These are phyloP conservation scores for Pedionomus torquatus DNA, from an alignment of 2,113 vertebrate species.

Conservation along the genomic window DNA sequence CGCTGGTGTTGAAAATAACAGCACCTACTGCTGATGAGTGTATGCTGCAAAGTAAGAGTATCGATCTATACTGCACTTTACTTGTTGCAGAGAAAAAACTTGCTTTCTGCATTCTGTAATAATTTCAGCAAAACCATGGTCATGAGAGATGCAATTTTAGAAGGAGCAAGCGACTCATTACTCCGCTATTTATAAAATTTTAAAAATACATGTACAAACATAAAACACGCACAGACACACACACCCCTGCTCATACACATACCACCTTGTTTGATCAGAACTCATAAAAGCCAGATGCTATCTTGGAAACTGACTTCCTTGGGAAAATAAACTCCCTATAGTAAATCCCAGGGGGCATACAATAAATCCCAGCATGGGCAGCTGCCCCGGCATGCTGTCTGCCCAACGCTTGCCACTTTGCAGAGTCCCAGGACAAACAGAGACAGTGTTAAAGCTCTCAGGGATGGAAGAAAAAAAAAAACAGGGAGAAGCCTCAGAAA, in stretches of 20 bases:
- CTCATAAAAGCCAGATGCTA: constrained; percentile 48
- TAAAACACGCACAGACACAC: not conserved
- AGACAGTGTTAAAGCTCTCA: not conserved
- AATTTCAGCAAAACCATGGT: not conserved
- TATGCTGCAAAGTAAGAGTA: not conserved
- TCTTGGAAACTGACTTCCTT: constrained; percentile 33
- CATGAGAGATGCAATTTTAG: not conserved
- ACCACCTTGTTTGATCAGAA: constrained; percentile 46
- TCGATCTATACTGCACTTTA: not conserved
- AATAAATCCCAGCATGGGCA: not conserved
- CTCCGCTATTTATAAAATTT: not conserved
- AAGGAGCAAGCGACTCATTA: not conserved
- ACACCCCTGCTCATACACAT: not conserved
- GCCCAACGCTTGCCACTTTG: not conserved
- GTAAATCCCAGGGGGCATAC: not conserved
- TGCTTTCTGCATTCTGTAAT: not conserved
- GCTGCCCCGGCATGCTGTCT: not conserved
- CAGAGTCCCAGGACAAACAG: not conserved
- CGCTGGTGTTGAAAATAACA: not conserved
- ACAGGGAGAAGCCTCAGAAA: not conserved
- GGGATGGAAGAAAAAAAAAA: not conserved
- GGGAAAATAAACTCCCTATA: constrained; percentile 28
- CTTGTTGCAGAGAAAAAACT: not conserved
- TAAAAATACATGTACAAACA: constrained; percentile 24
- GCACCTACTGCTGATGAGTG: not conserved